Evolutionary conservation across 2,797 vertebrate species (phyloP).

Genomic region (Bucorvus abyssinicus): DNA sequence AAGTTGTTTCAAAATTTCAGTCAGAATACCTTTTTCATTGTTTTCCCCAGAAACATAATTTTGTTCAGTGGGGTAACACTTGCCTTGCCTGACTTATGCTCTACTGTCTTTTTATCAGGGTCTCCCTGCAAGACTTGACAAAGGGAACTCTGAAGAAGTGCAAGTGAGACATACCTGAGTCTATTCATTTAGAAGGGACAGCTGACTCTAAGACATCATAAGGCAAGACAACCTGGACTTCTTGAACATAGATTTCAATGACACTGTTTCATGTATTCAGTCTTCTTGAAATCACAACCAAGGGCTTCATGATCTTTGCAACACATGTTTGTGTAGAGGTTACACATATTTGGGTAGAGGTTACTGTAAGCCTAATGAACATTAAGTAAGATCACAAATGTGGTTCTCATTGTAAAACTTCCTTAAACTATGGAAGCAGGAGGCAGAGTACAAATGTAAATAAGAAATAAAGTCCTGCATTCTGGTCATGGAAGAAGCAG

Average conservation of each 20-base stretch:
- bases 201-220: not conserved
- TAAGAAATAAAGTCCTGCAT: not conserved
- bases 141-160: constrained; percentile 69
- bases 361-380: not conserved
- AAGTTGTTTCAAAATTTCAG: not conserved
- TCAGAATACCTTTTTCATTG: not conserved
- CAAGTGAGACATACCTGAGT: not conserved
- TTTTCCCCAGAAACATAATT: not conserved
- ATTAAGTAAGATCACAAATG: not conserved
- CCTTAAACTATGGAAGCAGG: not conserved
- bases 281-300: not conserved
- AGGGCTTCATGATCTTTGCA: not conserved
- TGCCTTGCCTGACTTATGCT: not conserved
- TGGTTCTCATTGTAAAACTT: not conserved
- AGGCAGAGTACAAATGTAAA: not conserved
- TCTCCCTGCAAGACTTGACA: constrained; percentile 39
- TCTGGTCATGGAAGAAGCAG: not conserved
- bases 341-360: not conserved
- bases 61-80: not conserved
- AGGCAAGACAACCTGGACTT: not conserved
- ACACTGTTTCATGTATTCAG: not conserved
- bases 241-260: not conserved
- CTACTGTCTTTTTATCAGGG: not conserved
- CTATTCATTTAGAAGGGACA: not conserved
- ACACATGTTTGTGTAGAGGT: no score